These are phyloP conservation scores for Thecophora atra DNA, from an alignment of 2,888 invertebrate species.

Conservation along the genomic window DNA sequence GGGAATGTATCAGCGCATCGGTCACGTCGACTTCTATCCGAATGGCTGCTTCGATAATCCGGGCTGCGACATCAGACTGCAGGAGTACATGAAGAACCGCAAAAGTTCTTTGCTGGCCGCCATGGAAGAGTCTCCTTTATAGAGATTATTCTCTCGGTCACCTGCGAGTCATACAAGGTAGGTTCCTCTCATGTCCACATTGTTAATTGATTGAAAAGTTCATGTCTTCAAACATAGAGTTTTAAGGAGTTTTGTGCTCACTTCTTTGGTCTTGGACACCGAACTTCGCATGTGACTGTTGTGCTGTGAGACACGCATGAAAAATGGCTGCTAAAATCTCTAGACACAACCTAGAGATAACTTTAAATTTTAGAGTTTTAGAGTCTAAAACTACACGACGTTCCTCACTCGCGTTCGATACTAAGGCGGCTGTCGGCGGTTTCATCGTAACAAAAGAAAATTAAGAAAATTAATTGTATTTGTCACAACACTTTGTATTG, in stretches of 20 bases:
- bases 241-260: slow-evolving; percentile 67
- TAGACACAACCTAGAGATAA: slow-evolving; percentile 24
- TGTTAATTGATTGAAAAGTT: not conserved
- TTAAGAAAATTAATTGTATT: too few species aligned
- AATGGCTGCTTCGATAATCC: slow-evolving; percentile 88
- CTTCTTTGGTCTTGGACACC: not conserved
- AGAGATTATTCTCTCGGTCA: too few species aligned
- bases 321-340: slow-evolving; percentile 23
- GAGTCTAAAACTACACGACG: not conserved
- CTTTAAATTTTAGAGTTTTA: too few species aligned
- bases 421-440: too few species aligned
- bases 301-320: slow-evolving; percentile 8
- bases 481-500: too few species aligned
- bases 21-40: slow-evolving; percentile 91
- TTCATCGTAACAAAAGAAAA: too few species aligned
- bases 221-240: slow-evolving; percentile 61
- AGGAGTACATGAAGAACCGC: slow-evolving; percentile 71
- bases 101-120: slow-evolving; percentile 73
- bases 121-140: slow-evolving; percentile 65
- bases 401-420: too few species aligned
- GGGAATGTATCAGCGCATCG: slow-evolving; percentile 83
- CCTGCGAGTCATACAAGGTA: slow-evolving; percentile 81
- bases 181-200: too few species aligned
- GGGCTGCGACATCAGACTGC: slow-evolving; percentile 72
- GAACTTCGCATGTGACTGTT: slow-evolving; percentile 27